phyloP scores from a whole-genome alignment of 2,797 vertebrate species.

The Etheostoma nigrum region DNA sequence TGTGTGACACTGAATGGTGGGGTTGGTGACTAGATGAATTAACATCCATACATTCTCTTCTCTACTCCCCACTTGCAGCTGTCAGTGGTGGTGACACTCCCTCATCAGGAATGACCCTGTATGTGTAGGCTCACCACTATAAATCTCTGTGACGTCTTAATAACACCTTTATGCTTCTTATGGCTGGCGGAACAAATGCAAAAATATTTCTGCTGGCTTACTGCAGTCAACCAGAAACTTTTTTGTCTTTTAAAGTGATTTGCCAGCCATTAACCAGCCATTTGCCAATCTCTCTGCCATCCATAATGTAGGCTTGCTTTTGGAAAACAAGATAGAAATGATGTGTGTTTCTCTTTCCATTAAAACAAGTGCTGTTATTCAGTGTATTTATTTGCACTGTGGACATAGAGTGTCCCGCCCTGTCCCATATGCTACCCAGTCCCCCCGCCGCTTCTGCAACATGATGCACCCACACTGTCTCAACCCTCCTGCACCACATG shows the following conservation, averaged over 20 bases:
- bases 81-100: conserved; percentile 76
- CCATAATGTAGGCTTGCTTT: background rate
- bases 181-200: conserved; percentile 53
- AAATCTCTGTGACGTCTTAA: conserved; percentile 82
- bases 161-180: conserved; percentile 70
- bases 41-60: conserved; percentile 22
- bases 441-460: conserved; percentile 52
- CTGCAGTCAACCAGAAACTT: conserved; percentile 20
- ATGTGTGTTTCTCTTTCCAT: conserved; percentile 82
- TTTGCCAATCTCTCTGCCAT: background rate
- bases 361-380: conserved; percentile 65
- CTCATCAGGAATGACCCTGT: conserved; percentile 77
- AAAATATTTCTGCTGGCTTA: conserved; percentile 45
- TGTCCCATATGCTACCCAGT: conserved; percentile 71
- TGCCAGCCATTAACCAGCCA: conserved; percentile 14
- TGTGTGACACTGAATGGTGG: background rate
- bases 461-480: conserved; percentile 43
- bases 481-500: conserved; percentile 22
- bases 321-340: conserved; percentile 23
- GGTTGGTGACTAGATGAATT: conserved; percentile 5
- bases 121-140: conserved; percentile 63
- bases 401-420: conserved; percentile 52
- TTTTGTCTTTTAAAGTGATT: conserved; percentile 9
- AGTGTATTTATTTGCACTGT: conserved; percentile 70
- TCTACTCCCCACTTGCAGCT: conserved; percentile 42